phyloP scores from a whole-genome alignment of 2,797 vertebrate genomes.

The Clamator glandarius region DNA sequence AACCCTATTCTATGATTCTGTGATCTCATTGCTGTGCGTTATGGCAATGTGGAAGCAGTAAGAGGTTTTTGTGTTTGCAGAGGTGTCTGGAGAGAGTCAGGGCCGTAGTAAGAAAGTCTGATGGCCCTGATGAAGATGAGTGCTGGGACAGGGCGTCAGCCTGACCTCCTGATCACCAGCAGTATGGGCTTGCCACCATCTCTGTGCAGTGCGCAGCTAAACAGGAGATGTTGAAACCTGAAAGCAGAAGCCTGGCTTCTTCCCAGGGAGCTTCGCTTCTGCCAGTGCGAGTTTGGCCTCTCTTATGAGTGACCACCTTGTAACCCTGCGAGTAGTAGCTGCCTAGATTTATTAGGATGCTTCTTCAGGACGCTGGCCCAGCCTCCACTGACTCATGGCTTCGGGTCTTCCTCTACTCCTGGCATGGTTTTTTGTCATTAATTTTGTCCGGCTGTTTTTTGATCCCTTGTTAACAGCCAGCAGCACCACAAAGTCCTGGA shows the following conservation, averaged over 20 bases:
- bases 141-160: not conserved
- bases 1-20: no score
- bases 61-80: not conserved
- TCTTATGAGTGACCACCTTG: not conserved
- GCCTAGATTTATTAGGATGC: not conserved
- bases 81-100: not conserved
- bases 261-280: not conserved
- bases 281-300: not conserved
- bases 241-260: not conserved
- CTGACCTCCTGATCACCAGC: not conserved
- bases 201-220: not conserved
- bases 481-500: not conserved
- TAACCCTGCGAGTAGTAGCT: not conserved
- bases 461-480: not conserved
- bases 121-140: not conserved
- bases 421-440: not conserved
- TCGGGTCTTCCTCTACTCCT: not conserved
- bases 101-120: not conserved
- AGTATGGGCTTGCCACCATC: not conserved
- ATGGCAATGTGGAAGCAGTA: not conserved
- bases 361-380: not conserved
- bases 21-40: not conserved
- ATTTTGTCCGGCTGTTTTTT: not conserved
- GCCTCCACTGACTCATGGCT: rapidly evolving
- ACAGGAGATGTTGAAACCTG: not conserved